Conservation (phyloP, 2,113 vertebrate genomes). For the Phoxinus phoxinus region DNA sequence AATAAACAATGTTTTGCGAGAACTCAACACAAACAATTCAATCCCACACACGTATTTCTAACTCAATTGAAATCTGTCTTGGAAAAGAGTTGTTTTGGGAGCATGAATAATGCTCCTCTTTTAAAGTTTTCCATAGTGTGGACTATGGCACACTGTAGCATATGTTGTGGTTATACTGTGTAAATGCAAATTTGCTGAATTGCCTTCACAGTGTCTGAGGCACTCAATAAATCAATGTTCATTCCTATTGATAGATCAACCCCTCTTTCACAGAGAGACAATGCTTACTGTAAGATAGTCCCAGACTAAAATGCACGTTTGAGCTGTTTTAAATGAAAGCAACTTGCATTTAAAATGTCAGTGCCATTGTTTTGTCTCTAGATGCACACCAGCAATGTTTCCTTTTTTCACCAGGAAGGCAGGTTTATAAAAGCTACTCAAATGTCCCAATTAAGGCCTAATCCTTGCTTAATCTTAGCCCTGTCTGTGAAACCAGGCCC, state of each 20-base stretch:
- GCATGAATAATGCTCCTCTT: background rate
- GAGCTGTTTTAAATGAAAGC: no score
- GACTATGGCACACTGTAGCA: background rate
- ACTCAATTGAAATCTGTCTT: constrained; percentile 4
- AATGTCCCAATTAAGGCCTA: no score
- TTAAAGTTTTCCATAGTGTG: background rate
- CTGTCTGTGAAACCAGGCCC: no score
- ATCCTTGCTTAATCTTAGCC: no score
- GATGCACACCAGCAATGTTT: no score
- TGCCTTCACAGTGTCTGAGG: background rate
- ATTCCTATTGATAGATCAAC: background rate
- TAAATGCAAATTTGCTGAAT: background rate
- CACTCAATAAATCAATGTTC: background rate
- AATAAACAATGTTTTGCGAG: constrained; percentile 61
- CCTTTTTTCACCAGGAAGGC: no score
- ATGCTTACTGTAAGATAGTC: no score
- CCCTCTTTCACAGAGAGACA: no score
- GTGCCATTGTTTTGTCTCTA: no score
- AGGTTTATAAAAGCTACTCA: no score
- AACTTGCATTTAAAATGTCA: no score
- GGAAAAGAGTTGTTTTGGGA: constrained; percentile 13
- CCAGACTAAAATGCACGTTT: no score
- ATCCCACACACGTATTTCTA: background rate
- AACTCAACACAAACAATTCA: constrained; percentile 28
- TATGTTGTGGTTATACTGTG: background rate